A percentile compares a stretch with the other conserved stretches of the same genome.
These are phyloP conservation scores for Parnassius apollo DNA, from an alignment of 2,888 invertebrate species.

Conservation along the genomic window DNA sequence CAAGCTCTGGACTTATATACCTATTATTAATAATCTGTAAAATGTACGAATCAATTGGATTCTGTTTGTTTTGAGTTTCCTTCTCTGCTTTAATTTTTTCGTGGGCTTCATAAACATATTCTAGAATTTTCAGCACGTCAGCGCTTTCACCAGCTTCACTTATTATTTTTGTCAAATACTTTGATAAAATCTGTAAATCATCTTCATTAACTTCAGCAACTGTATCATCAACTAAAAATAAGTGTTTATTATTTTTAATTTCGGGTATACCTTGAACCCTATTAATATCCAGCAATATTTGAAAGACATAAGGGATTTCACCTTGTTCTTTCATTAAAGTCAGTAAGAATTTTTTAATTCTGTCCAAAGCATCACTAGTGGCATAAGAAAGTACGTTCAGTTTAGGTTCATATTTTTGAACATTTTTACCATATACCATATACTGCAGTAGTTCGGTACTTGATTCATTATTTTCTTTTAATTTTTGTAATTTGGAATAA, in stretches of 20 bases:
- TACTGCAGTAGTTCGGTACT: too few relatives aligned
- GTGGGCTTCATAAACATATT: conserved; percentile 8
- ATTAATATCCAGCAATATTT: conserved; percentile 14
- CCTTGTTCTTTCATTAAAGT: conserved; percentile 10
- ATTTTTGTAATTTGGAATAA: too few relatives aligned
- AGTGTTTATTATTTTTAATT: neutral
- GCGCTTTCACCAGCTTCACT: neutral
- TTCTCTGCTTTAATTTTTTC: neutral
- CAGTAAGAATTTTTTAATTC: conserved; percentile 18
- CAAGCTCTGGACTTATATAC: conserved; percentile 1
- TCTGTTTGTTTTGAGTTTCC: neutral
- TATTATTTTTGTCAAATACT: conserved; percentile 3
- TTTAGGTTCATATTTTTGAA: neutral
- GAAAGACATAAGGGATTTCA: conserved; percentile 6
- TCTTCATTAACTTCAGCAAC: conserved; percentile 2
- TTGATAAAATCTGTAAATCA: conserved; percentile 16
- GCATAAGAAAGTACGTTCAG: neutral
- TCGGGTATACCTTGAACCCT: conserved; percentile 7
- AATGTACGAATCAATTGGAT: neutral
- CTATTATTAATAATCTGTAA: conserved; percentile 6
- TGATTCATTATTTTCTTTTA: too few relatives aligned
- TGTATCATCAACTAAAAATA: neutral
- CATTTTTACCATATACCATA: neutral
- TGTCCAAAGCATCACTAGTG: conserved; percentile 2
- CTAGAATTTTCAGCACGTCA: conserved; percentile 9